Base-by-base conservation (phyloP, 1,140 invertebrate genomes). In the Bombus pyrosoma region DNA sequence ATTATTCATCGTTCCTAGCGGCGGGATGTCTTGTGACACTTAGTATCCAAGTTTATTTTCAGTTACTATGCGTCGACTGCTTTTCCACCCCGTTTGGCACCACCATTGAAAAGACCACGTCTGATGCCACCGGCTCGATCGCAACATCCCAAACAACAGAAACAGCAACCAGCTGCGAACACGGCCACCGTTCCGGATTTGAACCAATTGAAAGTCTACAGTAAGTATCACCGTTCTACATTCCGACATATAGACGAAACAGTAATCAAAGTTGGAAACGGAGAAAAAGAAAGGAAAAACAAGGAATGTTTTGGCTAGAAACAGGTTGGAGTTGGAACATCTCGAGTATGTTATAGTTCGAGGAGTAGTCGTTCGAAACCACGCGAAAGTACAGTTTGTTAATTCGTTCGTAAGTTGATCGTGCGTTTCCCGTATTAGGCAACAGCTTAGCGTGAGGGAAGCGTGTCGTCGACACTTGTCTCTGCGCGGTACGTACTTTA, bases 21-120 rank as follows among this genome's bases (percentile, higher is more conserved):
- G 0, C 22, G 28, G 18, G 57, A 59, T 47, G 34, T 85, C 39
- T 41, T n/a, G 28, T 5, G 59, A 12, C 9, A 28, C 78, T 85
- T 6, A 85, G n/a, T 41, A 66, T 18, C 4, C 6, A 59, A 74
- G 22, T 90, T 87, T 92, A 91, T 86, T 93, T 94, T 86, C 93
- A 96, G 96, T 94, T 97, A 97, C 94, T 96, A 96, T 91, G 96
- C 96, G 53, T 96, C 96, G 77, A 95, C 96, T n/a, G 94, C 96
- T 66, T 95, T 96, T 84, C 94, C 96, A 32, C 94, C 96, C 18
- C 95, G 96, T 74, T 95, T 95, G 82, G 95, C 96, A 76, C 96
- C 96, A 10, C 95, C 96, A 15, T 94, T 96, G 87, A 96, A 97
- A 91, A 95, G 96, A 79, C 96, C 96, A 66, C 96, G 96, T 82